Conservation (phyloP, 2,113 vertebrate genomes). For the Hirundichthys speculiger region DNA sequence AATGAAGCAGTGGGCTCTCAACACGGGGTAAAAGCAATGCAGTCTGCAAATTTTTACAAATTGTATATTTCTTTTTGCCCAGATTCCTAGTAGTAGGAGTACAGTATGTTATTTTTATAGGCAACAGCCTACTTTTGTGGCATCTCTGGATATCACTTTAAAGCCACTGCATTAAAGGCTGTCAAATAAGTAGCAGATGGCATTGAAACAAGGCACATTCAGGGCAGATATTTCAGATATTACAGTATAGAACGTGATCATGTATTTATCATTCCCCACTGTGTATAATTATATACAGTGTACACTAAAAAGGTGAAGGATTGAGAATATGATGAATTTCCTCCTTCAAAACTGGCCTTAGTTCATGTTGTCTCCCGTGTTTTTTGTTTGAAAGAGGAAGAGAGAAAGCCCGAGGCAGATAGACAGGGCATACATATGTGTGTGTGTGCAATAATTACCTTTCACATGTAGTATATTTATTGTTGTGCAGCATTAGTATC, state of each 20-base stretch:
- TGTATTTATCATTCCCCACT: conserved; percentile 15
- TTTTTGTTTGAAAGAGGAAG: conserved; percentile 25
- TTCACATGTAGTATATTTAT: conserved; percentile 39
- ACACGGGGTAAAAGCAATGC: conserved; percentile 6
- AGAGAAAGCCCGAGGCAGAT: conserved; percentile 6
- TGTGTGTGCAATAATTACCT: conserved; percentile 34
- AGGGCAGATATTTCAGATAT: conserved; percentile 11
- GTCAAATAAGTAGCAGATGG: conserved; percentile 47
- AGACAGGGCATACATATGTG: not conserved
- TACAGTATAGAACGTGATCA: conserved; percentile 1
- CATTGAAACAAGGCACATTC: conserved; percentile 31
- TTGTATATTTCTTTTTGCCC: conserved; percentile 40
- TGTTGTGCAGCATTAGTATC: conserved; percentile 32
- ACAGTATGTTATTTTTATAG: conserved; percentile 41
- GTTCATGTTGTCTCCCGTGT: conserved; percentile 56
- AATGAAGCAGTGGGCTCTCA: conserved; percentile 12
- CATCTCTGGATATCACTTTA: conserved; percentile 29
- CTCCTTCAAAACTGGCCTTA: conserved; percentile 79
- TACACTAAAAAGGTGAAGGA: conserved; percentile 32
- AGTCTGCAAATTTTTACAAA: conserved; percentile 25
- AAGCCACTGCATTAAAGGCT: conserved; percentile 42
- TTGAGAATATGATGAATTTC: conserved; percentile 50
- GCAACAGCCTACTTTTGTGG: conserved; percentile 46
- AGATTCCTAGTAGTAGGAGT: conserved; percentile 16
- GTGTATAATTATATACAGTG: conserved; percentile 15